Base-by-base conservation (phyloP, 2,797 vertebrate genomes). In the Erethizon dorsatum region DNA sequence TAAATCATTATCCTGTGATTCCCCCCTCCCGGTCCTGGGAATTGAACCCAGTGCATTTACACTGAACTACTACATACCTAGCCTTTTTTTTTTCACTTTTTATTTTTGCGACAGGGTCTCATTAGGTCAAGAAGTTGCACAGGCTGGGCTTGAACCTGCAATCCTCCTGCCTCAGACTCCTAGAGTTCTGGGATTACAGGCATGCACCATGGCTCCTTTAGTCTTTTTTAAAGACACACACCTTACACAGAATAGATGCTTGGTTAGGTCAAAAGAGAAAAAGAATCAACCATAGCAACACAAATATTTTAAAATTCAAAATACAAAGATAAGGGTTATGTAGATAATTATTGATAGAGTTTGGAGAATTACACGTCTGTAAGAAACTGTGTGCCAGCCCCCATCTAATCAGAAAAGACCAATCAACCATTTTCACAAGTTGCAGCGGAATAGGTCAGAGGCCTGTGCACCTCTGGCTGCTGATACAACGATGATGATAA, bases 1-100 rank as follows among this genome's bases (percentile, higher is more conserved):
- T 98, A 97, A 96, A 95, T 97, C 92, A 97, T 96, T 77, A 88
- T 79, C 73, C 88, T 98, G 91, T 97, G 83, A 90, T 73, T 57
- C 2, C 15, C 45, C 13, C 14, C 28, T 6, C 13, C 41, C 2
- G 5, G 14, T 77, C 3, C 26, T 31, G 14, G 45, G 14, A 10
- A 77, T 31, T 50, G 45, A 77, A 50, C 4, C 22, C 73, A 50
- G 20, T 31, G 26, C 26, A 28, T 77, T 77, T 50, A 50, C 26
- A 50, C 45, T 50, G 17, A 79, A 33, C 50, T 79, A 52, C 17
- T 52, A 28, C 13, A 50, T 13, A 6, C 28, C 15, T 9, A 20
- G 28, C 31, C 28, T 45, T 20, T 20, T 28, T 47, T 26, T 5
- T 28, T 28, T 45, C 24, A 33, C 50, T 54, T 79, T n/a, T 79